phyloP scores from a whole-genome alignment of 2,888 invertebrate species.

The Phyto melanocephala region DNA sequence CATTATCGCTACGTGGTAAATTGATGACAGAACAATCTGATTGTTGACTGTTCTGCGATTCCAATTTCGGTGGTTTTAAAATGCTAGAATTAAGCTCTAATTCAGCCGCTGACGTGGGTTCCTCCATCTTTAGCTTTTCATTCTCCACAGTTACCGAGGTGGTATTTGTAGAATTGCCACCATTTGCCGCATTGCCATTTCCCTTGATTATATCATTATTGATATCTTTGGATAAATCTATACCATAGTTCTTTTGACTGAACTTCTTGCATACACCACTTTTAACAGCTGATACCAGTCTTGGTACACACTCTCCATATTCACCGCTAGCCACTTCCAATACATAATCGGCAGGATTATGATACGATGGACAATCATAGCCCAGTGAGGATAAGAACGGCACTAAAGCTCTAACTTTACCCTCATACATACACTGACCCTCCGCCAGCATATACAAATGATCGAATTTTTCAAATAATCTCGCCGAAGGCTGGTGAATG shows the following conservation, averaged over 20 bases:
- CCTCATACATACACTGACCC: constrained; percentile 96
- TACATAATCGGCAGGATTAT: constrained; percentile 98
- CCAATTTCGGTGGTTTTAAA: constrained; percentile 79
- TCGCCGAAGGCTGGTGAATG: constrained; percentile 97
- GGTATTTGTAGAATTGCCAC: constrained; percentile 75
- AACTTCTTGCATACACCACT: constrained; percentile 86
- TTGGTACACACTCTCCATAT: constrained; percentile 93
- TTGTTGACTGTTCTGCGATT: constrained; percentile 73
- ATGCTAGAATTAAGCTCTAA: constrained; percentile 71
- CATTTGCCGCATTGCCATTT: constrained; percentile 70
- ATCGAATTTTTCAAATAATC: constrained; percentile 97
- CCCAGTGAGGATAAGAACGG: constrained; percentile 92
- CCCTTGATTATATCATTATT: constrained; percentile 82
- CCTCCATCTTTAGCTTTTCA: constrained; percentile 80
- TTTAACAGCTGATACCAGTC: constrained; percentile 90
- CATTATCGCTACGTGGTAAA: constrained; percentile 64
- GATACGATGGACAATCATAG: constrained; percentile 94
- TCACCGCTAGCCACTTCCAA: constrained; percentile 98
- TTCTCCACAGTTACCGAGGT: constrained; percentile 79
- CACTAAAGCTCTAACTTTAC: constrained; percentile 89
- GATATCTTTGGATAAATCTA: constrained; percentile 72
- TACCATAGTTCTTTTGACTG: constrained; percentile 75
- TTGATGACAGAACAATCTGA: constrained; percentile 76
- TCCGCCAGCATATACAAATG: constrained; percentile 94
- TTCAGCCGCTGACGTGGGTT: constrained; percentile 74